Evolutionary conservation across 1,140 invertebrate genomes (phyloP), one percentile per base, ranked within the genome.

Genomic region (Drosophila pseudoobscura): DNA sequence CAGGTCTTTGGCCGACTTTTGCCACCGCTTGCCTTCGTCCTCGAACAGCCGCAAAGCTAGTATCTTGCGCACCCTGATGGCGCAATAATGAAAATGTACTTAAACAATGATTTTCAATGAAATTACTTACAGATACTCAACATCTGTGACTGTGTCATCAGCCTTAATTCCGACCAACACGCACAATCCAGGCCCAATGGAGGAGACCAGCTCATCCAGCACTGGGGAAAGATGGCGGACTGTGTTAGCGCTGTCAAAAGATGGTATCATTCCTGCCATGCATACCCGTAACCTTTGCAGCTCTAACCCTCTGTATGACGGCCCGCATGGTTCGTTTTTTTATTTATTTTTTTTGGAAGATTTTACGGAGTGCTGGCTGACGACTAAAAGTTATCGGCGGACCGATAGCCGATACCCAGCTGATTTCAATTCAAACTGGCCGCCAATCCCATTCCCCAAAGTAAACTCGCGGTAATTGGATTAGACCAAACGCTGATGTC

Each of bases 21-120:
- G 93, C 97, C 97, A 98, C 90, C 94, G 93, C 91, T 96, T 95
- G 80, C 93, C 92, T 55, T 94, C 94, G 91, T 95, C 95, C 75
- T 97, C 96, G 93, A 98, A 99, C 49, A 99, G 73, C 68, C 96
- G 94, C 9, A 96, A 84, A 72, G 96, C 97, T 15, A 98, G 90
- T 50, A 98, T 94, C 90, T 98, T 98, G 39, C 94, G 93, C 0
- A 95, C 94, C 78, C 96, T 97, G 49, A 41, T 29, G 13, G n/a
- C 6, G 41, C 7, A 50, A 39, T 13, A 39, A 39, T 13, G 35
- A 39, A 39, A 39, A 58, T 57, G 54, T 17, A 51, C 6, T 17
- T 7, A 20, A 35, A 29, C 2, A 1, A 47, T 26, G 17, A 54
- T 11, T 13, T 5, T 9, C 6, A 41, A 2, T 2, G 3, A 9